Evolutionary conservation across 2,888 invertebrate genomes (phyloP).

Genomic region (Griposia aprilina): DNA sequence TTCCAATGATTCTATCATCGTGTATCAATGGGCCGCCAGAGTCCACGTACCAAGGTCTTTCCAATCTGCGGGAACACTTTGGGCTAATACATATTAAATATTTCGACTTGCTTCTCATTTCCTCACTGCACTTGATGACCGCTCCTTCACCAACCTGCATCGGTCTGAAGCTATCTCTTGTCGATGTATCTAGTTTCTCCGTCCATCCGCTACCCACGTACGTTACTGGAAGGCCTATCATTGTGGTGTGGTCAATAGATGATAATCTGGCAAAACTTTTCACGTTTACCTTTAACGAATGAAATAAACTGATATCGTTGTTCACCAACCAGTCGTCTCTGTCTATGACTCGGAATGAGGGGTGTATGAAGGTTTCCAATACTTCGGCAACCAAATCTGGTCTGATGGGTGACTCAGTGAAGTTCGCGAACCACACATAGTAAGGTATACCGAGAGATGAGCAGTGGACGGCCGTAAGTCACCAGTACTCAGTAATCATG

Average conservation of each 20-base stretch:
- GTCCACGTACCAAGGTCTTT: neutral
- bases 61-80: slow-evolving; percentile 2
- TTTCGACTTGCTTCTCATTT: neutral
- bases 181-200: too few relatives aligned
- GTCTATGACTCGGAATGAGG: neutral
- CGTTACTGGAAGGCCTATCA: slow-evolving; percentile 9
- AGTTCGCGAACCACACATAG: slow-evolving; percentile 12
- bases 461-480: slow-evolving; percentile 22
- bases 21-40: slow-evolving; percentile 22
- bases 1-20: slow-evolving; percentile 2
- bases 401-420: neutral
- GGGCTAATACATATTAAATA: slow-evolving; percentile 7
- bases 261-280: neutral
- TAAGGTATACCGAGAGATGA: neutral
- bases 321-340: neutral
- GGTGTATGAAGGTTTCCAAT: slow-evolving; percentile 6
- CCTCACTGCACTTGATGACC: neutral
- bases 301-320: slow-evolving; percentile 28
- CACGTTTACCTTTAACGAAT: neutral
- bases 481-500: slow-evolving; percentile 22
- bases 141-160: slow-evolving; percentile 4
- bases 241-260: neutral
- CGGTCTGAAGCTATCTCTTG: neutral
- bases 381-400: neutral
- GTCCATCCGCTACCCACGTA: slow-evolving; percentile 7